phyloP scores from a whole-genome alignment of 2,797 vertebrate genomes.

The Phoebastria nigripes region DNA sequence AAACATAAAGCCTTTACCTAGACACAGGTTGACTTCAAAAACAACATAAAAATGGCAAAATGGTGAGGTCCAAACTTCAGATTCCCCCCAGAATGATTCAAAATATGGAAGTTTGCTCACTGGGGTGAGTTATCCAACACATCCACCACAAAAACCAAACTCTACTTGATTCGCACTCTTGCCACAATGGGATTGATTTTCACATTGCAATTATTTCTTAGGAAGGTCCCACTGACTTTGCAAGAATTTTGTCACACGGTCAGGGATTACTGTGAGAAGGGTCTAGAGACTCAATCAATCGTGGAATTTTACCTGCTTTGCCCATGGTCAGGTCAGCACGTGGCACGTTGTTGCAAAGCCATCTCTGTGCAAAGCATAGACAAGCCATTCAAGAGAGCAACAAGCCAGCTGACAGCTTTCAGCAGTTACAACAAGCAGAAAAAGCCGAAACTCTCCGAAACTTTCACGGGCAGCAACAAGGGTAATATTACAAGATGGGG shows the following conservation, averaged over 20 bases:
- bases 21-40: background rate
- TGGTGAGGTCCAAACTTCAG: rapidly evolving
- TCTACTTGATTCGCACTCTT: background rate
- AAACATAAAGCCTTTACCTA: background rate
- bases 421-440: background rate
- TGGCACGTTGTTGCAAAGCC: background rate
- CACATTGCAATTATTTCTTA: background rate
- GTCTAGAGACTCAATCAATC: background rate
- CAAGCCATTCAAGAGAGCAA: background rate
- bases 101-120: background rate
- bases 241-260: background rate
- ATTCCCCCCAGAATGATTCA: background rate
- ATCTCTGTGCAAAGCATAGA: background rate
- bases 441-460: background rate
- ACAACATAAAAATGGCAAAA: background rate
- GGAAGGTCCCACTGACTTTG: background rate
- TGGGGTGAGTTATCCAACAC: background rate
- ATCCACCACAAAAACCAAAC: background rate
- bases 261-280: background rate
- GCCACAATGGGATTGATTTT: background rate
- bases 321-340: background rate
- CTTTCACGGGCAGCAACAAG: background rate
- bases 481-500: background rate
- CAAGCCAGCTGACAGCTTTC: background rate
- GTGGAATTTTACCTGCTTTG: background rate